Evolutionary conservation across 2,113 vertebrate species (phyloP), one percentile per base, ranked within the genome.

Genomic region (Mionectes macconnelli): DNA sequence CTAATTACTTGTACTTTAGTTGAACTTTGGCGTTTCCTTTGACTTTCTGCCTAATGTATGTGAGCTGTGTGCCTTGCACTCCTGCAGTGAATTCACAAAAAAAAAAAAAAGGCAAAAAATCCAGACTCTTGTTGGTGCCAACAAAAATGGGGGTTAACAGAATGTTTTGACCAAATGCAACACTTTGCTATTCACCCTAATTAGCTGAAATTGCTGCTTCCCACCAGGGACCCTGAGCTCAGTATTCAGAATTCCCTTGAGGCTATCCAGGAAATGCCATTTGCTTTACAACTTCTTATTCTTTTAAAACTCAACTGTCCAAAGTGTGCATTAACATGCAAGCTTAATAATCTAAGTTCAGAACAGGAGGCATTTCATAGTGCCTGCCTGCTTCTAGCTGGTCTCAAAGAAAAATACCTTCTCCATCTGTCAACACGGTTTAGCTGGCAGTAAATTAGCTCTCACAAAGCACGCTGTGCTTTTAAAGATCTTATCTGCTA

Each of bases 21-120:
- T 99, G 98, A 99, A 99, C 99, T 98, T 98, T 98, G 98, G 97
- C 97, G 98, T 98, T 99, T 99, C 98, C 98, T 99, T 98, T 98
- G 98, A 98, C 98, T 98, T 96, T 98, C 96, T 97, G 96, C 98
- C 97, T 97, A 98, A 98, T 98, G 98, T 97, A 98, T 98, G 98
- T 97, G 97, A 98, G 98, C 98, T 97, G 97, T 97, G 97, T 94
- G 96, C 96, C 96, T 97, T 97, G 95, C 97, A 90, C 95, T 98
- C 98, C 98, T 98, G 97, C 98, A 97, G 98, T 94, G 98, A 98
- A 97, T 97, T 96, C 95, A 93, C 85, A 92, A 76, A 92, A 93
- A 88, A 95, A 45, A 21, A 70, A 33, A 22, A 56, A 30, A 30
- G 53, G 35, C 69, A 87, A 93, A 94, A 96, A 95, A 87, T 95